Percentiles rank a stretch among this genome's conserved stretches.
Evolutionary conservation across 1,140 invertebrate genomes (phyloP).

Genomic region (Homarus americanus): DNA sequence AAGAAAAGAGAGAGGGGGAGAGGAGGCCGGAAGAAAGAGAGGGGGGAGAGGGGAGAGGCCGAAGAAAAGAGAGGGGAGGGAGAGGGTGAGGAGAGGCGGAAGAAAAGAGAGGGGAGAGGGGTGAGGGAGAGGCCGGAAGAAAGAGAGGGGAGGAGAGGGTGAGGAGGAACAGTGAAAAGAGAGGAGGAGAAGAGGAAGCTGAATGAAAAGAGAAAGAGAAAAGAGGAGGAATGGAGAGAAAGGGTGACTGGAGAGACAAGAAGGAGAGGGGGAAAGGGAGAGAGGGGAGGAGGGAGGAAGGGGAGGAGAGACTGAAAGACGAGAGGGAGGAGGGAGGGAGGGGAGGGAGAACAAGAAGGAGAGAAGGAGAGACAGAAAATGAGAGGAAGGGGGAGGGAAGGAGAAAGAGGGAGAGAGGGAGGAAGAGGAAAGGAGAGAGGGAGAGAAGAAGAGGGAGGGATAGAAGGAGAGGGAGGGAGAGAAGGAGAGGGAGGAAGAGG

Average conservation of each 20-base stretch:
- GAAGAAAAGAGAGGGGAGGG: constrained; percentile 1
- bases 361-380: neutral
- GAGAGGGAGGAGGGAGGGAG: neutral
- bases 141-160: neutral
- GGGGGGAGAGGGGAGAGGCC: neutral
- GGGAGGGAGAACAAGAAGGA: neutral
- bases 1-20: neutral
- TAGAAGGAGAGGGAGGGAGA: neutral
- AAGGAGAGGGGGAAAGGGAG: neutral
- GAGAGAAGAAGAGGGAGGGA: neutral
- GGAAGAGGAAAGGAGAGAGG: neutral
- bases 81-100: constrained; percentile 1
- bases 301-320: neutral
- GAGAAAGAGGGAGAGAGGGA: neutral
- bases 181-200: neutral
- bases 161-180: neutral
- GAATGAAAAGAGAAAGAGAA: neutral
- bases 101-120: neutral
- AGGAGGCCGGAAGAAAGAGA: neutral
- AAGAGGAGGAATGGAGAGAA: neutral
- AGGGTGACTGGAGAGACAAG: no score
- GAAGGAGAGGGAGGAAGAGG: neutral
- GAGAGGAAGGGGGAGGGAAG: neutral
- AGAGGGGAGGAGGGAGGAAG: neutral
- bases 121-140: neutral